These are phyloP conservation scores for Sweltsa coloradensis DNA, from an alignment of 1,140 invertebrate species.

Conservation along the genomic window DNA sequence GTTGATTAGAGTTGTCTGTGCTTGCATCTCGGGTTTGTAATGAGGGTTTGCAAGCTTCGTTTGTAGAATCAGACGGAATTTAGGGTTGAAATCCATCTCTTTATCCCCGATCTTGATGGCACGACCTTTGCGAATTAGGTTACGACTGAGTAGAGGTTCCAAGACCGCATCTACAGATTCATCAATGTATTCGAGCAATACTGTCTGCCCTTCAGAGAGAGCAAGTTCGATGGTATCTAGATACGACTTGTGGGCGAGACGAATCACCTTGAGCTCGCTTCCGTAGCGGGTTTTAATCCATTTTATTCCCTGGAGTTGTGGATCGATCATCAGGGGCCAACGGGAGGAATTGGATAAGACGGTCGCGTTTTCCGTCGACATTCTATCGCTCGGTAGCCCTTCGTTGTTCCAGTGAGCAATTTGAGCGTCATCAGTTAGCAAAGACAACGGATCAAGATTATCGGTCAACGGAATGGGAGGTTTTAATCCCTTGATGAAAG, in stretches of 20 bases:
- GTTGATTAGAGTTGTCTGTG: conserved; percentile 88
- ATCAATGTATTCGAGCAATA: conserved; percentile 78
- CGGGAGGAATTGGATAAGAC: conserved; percentile 79
- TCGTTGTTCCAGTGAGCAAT: conserved; percentile 92
- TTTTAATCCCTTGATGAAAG: conserved; percentile 47
- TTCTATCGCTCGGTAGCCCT: conserved; percentile 79
- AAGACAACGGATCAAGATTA: conserved; percentile 62
- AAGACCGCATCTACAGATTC: conserved; percentile 83
- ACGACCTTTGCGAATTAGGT: conserved; percentile 73
- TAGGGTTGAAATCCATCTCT: conserved; percentile 76
- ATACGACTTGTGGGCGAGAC: conserved; percentile 70
- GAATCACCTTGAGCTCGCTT: conserved; percentile 37
- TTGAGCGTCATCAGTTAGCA: conserved; percentile 83
- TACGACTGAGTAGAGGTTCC: conserved; percentile 76
- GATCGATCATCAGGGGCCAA: conserved; percentile 94
- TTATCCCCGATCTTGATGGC: conserved; percentile 79
- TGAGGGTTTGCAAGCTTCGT: conserved; percentile 92
- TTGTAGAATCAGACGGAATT: conserved; percentile 80
- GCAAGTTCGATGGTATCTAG: conserved; percentile 73
- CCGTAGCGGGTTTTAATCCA: conserved; percentile 81
- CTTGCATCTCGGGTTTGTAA: conserved; percentile 94
- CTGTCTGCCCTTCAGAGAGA: conserved; percentile 52
- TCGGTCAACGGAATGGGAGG: conserved; percentile 66
- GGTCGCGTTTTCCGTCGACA: conserved; percentile 91
- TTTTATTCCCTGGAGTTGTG: conserved; percentile 82